Evolutionary conservation across 2,888 invertebrate species (phyloP).

Genomic region (Cremastinae sp.): DNA sequence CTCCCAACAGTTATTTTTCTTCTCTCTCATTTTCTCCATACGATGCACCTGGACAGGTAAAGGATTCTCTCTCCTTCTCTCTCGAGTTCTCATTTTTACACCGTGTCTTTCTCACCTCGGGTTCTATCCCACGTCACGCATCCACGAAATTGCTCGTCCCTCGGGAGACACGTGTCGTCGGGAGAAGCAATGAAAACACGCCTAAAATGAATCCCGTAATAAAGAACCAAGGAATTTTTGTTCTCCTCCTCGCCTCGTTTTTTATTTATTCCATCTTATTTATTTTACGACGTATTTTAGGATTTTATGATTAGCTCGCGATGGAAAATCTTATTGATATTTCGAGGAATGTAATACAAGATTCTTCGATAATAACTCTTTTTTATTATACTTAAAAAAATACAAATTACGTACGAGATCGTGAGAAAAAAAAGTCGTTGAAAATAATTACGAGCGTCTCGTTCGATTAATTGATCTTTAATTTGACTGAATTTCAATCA

Average conservation of each 20-base stretch:
- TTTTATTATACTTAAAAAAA: background rate
- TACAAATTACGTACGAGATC: background rate
- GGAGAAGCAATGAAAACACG: constrained; percentile 51
- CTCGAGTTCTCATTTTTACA: constrained; percentile 28
- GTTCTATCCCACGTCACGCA: constrained; percentile 51
- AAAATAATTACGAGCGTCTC: no score
- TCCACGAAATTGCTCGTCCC: constrained; percentile 51
- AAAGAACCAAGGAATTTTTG: constrained; percentile 25
- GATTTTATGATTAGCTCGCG: constrained; percentile 20
- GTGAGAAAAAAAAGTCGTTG: background rate
- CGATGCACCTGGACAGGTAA: constrained; percentile 46
- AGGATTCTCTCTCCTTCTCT: background rate
- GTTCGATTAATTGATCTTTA: no score
- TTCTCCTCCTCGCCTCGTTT: background rate
- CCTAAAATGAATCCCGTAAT: constrained; percentile 29
- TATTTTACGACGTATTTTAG: constrained; percentile 18
- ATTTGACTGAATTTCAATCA: no score
- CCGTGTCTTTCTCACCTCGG: constrained; percentile 46
- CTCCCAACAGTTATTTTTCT: constrained; percentile 37
- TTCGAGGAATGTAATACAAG: constrained; percentile 1
- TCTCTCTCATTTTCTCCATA: constrained; percentile 26
- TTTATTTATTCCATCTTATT: background rate
- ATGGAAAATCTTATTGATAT: constrained; percentile 22
- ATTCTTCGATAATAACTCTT: background rate
- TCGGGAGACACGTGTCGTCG: constrained; percentile 54